Percentiles rank a stretch among this genome's conserved stretches.
These are phyloP conservation scores for Hymenopus coronatus DNA, from an alignment of 2,888 invertebrate species.

Conservation along the genomic window DNA sequence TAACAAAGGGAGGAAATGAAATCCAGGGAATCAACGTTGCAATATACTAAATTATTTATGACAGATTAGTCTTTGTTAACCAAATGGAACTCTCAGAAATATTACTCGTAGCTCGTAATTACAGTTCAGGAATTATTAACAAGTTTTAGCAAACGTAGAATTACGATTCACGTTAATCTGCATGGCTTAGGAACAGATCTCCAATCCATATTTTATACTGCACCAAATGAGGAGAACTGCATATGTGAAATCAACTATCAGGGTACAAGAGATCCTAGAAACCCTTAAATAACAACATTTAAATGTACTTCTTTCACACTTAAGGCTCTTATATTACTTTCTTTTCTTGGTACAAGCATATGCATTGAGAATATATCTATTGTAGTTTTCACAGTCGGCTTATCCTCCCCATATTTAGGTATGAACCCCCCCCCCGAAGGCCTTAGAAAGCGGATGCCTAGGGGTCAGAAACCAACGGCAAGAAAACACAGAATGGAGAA, in stretches of 20 bases:
- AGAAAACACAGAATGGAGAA: too few relatives aligned
- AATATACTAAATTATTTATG: not conserved
- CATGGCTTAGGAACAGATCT: not conserved
- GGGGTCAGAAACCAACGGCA: too few relatives aligned
- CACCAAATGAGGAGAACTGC: not conserved
- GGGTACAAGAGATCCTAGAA: too few relatives aligned
- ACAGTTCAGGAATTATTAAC: not conserved
- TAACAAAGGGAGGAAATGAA: not conserved
- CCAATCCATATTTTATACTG: not conserved
- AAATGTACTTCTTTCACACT: too few relatives aligned
- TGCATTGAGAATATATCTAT: too few relatives aligned
- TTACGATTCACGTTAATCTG: not conserved
- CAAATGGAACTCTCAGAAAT: not conserved
- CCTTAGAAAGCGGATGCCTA: too few relatives aligned
- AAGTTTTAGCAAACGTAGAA: not conserved
- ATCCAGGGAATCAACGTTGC: not conserved
- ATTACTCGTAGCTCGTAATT: not conserved
- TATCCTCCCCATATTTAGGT: too few relatives aligned
- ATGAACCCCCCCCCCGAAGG: too few relatives aligned
- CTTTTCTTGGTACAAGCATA: too few relatives aligned
- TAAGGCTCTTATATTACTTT: too few relatives aligned
- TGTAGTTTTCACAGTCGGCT: too few relatives aligned
- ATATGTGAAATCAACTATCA: not conserved
- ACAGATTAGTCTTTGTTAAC: not conserved
- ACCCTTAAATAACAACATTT: too few relatives aligned